Percentiles rank a stretch among this genome's conserved stretches.
Conservation (phyloP, 2,888 invertebrate species). For the Seladonia tumulorum region DNA sequence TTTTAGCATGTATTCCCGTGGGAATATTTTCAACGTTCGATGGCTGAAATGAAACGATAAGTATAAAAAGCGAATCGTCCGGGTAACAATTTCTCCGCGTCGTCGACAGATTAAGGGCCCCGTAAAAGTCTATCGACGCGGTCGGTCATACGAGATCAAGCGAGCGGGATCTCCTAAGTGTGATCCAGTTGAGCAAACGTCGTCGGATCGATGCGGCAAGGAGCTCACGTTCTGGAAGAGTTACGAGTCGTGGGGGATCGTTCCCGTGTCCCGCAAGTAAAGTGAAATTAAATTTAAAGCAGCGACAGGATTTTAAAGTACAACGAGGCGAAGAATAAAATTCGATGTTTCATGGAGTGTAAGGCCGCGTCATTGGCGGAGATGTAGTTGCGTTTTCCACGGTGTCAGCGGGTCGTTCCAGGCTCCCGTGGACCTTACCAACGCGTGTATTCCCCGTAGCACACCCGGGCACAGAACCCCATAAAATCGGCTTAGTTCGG, state of each 20-base stretch:
- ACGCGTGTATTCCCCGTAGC: conserved; percentile 66
- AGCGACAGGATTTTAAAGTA: conserved; percentile 50
- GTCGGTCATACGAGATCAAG: background rate
- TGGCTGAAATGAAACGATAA: background rate
- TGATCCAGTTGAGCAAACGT: conserved; percentile 2
- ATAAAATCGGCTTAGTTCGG: conserved; percentile 80
- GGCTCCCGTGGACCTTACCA: conserved; percentile 59
- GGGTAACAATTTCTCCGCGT: background rate
- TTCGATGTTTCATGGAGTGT: conserved; percentile 59
- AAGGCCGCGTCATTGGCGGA: conserved; percentile 63
- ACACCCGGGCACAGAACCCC: conserved; percentile 65
- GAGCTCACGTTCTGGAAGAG: conserved; percentile 3
- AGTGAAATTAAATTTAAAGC: conserved; percentile 57
- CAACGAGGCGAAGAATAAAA: conserved; percentile 48
- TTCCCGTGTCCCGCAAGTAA: conserved; percentile 19
- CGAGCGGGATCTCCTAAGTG: background rate
- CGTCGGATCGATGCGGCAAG: background rate
- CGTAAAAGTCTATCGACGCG: background rate
- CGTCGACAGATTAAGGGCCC: background rate
- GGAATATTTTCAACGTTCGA: background rate
- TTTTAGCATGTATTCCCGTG: background rate
- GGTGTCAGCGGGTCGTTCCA: conserved; percentile 76
- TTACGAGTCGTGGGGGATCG: conserved; percentile 39
- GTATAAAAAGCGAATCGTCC: background rate
- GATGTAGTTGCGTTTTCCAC: conserved; percentile 71